phyloP scores from a whole-genome alignment of 2,797 vertebrate species.

The Rhinophrynus dorsalis region DNA sequence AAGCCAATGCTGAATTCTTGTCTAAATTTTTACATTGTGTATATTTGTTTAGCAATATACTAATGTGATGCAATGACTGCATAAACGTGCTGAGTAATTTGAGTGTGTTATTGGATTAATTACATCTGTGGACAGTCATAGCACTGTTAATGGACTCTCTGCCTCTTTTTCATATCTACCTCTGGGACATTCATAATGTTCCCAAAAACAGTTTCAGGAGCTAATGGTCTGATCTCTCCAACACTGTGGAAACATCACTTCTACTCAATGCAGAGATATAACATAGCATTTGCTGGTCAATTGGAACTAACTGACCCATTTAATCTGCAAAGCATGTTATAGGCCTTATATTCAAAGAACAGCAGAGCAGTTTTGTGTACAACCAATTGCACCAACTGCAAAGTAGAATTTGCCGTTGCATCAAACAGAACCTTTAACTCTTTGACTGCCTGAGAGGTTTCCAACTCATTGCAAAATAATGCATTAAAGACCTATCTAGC shows the following conservation, averaged over 20 bases:
- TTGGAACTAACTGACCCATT: no score
- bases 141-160: not conserved
- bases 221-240: not conserved
- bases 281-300: no score
- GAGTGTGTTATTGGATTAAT: slow-evolving; percentile 1
- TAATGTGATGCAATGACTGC: not conserved
- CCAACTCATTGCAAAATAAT: no score
- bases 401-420: no score
- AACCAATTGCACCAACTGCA: no score
- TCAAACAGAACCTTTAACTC: no score
- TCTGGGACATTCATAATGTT: not conserved
- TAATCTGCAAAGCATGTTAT: no score
- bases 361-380: no score
- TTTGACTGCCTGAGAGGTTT: no score
- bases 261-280: not conserved
- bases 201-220: not conserved
- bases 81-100: not conserved
- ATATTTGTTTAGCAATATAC: not conserved
- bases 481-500: no score
- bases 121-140: not conserved
- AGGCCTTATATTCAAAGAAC: no score
- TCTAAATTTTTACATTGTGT: no score
- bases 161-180: not conserved
- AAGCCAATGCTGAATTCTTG: not conserved
- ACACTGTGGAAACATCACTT: not conserved